Percentiles rank a stretch among this genome's conserved stretches.
Evolutionary conservation across 2,888 invertebrate species (phyloP).

Genomic region (Gari tellinella): DNA sequence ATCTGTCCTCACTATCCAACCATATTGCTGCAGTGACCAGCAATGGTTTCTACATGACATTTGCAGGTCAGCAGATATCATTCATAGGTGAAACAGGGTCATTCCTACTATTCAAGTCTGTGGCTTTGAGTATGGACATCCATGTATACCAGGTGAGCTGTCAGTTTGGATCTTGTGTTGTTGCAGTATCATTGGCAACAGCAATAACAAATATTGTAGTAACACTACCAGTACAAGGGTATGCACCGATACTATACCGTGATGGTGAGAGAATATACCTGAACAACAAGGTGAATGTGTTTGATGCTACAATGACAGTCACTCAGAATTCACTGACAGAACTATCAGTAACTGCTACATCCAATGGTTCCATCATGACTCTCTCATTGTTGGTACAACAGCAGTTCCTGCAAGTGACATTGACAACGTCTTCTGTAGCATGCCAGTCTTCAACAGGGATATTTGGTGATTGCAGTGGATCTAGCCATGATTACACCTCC

Average conservation of each 20-base stretch:
- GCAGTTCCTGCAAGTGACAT: slow-evolving; percentile 53
- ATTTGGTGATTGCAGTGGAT: slow-evolving; percentile 57
- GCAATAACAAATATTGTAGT: slow-evolving; percentile 48
- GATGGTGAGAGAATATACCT: slow-evolving; percentile 35
- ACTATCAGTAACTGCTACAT: slow-evolving; percentile 40
- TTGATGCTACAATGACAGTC: slow-evolving; percentile 39
- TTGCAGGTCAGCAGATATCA: slow-evolving; percentile 62
- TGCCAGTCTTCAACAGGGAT: slow-evolving; percentile 61
- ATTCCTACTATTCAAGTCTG: slow-evolving; percentile 46
- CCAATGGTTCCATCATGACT: slow-evolving; percentile 36
- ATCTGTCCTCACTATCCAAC: slow-evolving; percentile 35
- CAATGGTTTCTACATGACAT: slow-evolving; percentile 65
- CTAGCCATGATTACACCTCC: slow-evolving; percentile 42
- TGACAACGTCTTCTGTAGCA: slow-evolving; percentile 36
- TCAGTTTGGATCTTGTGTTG: slow-evolving; percentile 65
- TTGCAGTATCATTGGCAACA: slow-evolving; percentile 60
- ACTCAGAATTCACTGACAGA: slow-evolving; percentile 46
- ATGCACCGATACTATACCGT: slow-evolving; percentile 51
- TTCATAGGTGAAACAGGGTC: slow-evolving; percentile 57
- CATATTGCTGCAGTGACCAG: slow-evolving; percentile 61
- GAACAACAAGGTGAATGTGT: slow-evolving; percentile 13
- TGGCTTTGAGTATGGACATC: slow-evolving; percentile 45
- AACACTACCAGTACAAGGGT: slow-evolving; percentile 56
- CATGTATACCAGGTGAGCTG: slow-evolving; percentile 68
- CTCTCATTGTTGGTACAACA: slow-evolving; percentile 44